phyloP scores from a whole-genome alignment of 1,140 invertebrate species.

The Trachymyrmex cornetzi region DNA sequence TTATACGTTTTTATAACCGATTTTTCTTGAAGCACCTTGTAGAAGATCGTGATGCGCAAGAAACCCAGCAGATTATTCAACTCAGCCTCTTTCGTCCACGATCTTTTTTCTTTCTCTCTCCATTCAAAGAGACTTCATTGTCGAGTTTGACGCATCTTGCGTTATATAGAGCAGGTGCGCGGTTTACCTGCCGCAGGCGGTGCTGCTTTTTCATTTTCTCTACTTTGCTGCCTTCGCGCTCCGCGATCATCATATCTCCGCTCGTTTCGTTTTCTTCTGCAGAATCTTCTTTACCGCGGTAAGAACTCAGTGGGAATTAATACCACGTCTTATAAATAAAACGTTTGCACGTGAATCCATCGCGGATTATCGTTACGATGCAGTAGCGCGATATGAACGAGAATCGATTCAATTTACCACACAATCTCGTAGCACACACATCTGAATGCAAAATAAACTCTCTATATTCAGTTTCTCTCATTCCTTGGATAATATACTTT shows the following conservation, averaged over 20 bases:
- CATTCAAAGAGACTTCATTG: conserved; percentile 50
- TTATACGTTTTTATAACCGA: neutral
- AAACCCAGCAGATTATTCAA: conserved; percentile 35
- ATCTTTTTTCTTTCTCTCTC: conserved; percentile 28
- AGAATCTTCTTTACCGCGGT: conserved; percentile 12
- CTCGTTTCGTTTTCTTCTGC: conserved; percentile 38
- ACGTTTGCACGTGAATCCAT: conserved; percentile 58
- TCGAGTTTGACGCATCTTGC: conserved; percentile 62
- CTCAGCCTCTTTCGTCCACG: neutral
- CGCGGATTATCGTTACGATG: conserved; percentile 37
- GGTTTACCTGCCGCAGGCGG: conserved; percentile 74
- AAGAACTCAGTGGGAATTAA: conserved; percentile 60
- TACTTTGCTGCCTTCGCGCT: conserved; percentile 53
- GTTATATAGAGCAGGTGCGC: conserved; percentile 76
- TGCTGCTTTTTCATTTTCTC: conserved; percentile 76
- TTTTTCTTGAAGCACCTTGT: conserved; percentile 11
- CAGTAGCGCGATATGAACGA: neutral
- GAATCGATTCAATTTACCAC: conserved; percentile 6
- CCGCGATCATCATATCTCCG: conserved; percentile 48
- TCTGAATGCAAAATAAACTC: conserved; percentile 8
- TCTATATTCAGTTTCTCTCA: neutral
- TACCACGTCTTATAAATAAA: conserved; percentile 65
- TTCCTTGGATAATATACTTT: neutral
- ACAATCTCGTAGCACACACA: neutral
- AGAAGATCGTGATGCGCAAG: conserved; percentile 28